Conservation (phyloP, 2,888 invertebrate genomes). For the Drosophila villosipedis region DNA sequence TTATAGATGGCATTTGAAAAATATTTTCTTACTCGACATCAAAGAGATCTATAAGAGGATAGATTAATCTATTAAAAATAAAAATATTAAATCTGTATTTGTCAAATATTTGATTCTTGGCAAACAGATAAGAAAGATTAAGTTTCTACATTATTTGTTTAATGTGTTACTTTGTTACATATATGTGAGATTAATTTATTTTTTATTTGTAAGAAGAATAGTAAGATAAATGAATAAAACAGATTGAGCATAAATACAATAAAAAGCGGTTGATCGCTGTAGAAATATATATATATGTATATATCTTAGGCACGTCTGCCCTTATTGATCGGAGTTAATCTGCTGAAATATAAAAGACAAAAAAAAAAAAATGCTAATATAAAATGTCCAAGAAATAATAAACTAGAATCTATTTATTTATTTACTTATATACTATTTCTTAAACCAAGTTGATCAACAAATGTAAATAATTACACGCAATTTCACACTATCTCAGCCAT, state of each 20-base stretch:
- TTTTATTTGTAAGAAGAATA: neutral
- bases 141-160: neutral
- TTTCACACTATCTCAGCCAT: slow-evolving; percentile 39
- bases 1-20: slow-evolving; percentile 12
- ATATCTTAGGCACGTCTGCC: neutral
- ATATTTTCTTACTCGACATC: neutral
- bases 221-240: neutral
- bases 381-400: neutral
- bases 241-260: neutral
- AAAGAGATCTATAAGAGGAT: neutral
- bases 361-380: neutral
- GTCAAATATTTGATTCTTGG: neutral
- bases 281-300: neutral
- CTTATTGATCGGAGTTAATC: neutral
- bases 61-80: neutral
- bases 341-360: neutral
- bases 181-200: neutral
- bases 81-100: neutral
- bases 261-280: neutral
- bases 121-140: neutral
- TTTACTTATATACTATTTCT: neutral
- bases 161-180: neutral
- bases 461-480: slow-evolving; percentile 35
- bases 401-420: neutral
- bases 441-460: neutral